phyloP scores from a whole-genome alignment of 1,140 invertebrate species.

The Leptinotarsa defecta region DNA sequence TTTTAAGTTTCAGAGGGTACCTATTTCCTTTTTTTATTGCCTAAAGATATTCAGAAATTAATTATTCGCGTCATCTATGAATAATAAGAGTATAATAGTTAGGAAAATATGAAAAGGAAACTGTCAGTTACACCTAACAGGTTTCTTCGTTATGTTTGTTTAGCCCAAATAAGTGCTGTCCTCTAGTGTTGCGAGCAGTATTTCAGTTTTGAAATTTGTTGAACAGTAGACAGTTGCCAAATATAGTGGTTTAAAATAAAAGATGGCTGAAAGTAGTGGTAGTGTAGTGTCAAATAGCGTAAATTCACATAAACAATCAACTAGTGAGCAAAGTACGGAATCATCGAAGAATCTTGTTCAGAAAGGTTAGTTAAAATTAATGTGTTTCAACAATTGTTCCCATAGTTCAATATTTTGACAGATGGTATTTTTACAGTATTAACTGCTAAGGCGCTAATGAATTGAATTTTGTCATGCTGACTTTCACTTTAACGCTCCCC shows the following conservation, averaged over 20 bases:
- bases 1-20: too few relatives aligned
- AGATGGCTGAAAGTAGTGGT: slow-evolving; percentile 53
- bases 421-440: slow-evolving; percentile 33
- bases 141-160: background rate
- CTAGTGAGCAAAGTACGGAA: slow-evolving; percentile 35
- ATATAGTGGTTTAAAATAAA: slow-evolving; percentile 48
- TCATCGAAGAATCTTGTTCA: slow-evolving; percentile 36
- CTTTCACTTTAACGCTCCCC: background rate
- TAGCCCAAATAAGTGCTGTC: slow-evolving; percentile 2
- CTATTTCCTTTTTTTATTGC: too few relatives aligned
- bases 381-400: too few relatives aligned
- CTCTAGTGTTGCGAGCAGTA: background rate
- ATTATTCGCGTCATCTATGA: background rate
- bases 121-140: too few relatives aligned
- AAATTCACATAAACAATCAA: slow-evolving; percentile 45
- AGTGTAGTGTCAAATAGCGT: slow-evolving; percentile 46
- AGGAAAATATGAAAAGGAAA: too few relatives aligned
- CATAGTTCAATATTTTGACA: slow-evolving; percentile 3
- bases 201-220: slow-evolving; percentile 20
- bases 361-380: slow-evolving; percentile 41
- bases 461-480: slow-evolving; percentile 1
- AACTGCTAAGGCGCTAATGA: background rate
- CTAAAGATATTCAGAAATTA: too few relatives aligned
- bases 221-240: slow-evolving; percentile 38
- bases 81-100: too few relatives aligned